Evolutionary conservation across 23 tunicate genomes (phyloP).

Genomic region (Aplidium turbinatum): DNA sequence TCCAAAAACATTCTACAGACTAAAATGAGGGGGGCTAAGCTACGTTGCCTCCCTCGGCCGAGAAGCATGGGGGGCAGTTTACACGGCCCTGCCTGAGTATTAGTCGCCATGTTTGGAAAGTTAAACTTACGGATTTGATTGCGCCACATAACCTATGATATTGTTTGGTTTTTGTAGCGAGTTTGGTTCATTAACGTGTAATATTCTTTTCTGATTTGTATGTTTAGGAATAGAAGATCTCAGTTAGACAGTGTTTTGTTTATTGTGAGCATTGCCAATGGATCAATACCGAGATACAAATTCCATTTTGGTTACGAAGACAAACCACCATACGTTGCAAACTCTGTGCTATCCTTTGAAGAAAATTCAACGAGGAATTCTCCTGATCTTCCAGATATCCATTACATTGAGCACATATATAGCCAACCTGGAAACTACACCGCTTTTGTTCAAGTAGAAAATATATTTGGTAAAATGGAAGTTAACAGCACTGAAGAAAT

Average conservation of each 20-base stretch:
- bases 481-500: neutral
- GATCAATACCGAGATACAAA: constrained; percentile 50
- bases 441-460: constrained; percentile 41
- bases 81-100: too few species aligned
- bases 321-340: neutral
- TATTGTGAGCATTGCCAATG: constrained; percentile 14
- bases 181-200: too few species aligned
- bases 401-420: constrained; percentile 41
- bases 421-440: constrained; percentile 60
- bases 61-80: too few species aligned
- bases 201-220: too few species aligned
- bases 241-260: constrained; percentile 23
- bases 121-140: constrained; percentile 17
- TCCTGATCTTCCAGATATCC: constrained; percentile 51
- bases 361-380: constrained; percentile 51
- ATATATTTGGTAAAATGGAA: constrained; percentile 36
- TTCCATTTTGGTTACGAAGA: constrained; percentile 64
- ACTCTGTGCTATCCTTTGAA: neutral
- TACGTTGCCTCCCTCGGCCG: too few species aligned
- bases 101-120: too few species aligned
- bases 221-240: too few species aligned
- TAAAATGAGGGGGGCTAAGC: too few species aligned
- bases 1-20: too few species aligned
- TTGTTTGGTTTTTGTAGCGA: too few species aligned
- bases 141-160: too few species aligned